Evolutionary conservation across 2,113 vertebrate genomes (phyloP), one percentile per base, ranked within the genome.

Genomic region (Sorex fumeus): DNA sequence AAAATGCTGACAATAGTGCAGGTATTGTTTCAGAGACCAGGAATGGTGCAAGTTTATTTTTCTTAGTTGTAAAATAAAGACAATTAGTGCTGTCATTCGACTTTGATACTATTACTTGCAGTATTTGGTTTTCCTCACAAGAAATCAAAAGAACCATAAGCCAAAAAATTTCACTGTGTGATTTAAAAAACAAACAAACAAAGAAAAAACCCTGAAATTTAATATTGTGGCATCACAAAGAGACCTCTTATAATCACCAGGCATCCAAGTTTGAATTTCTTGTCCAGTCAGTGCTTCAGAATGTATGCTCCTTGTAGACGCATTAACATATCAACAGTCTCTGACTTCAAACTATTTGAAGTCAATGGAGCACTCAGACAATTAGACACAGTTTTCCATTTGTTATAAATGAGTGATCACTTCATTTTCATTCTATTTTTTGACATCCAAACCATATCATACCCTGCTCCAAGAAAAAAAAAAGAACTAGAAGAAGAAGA

Each of bases 381-480:
- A 87, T 93, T 95, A 95, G 82, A 94, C n/a, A 77, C 60, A 62
- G 90, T 86, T 90, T 96, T 95, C 91, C 36, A 50, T 93, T 77
- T 78, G 75, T 70, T 67, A 81, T 88, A 81, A 94, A 94, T 86
- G 87, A 96, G 76, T 94, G 91, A 95, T 84, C 23, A 95, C 60
- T 67, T 89, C 43, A 87, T 94, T 93, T 85, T 83, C 8, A 0
- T 90, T 79, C 36, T 91, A 2, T 77, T 93, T 93, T 93, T 95
- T 88, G 76, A 85, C 16, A 75, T n/a, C 74, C 72, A 30, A 92
- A 82, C 2, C 32, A 47, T 90, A 87, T 95, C 71, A 83, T 78
- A 87, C 0, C 60, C 6, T 88, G 32, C 69, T n/a, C 13, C 2
- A 84, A 23, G 18, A 21, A 60, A 60, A 23, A 23, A 60, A 60